Conservation (phyloP, 2,113 vertebrate species). For the Laticauda laticaudata region DNA sequence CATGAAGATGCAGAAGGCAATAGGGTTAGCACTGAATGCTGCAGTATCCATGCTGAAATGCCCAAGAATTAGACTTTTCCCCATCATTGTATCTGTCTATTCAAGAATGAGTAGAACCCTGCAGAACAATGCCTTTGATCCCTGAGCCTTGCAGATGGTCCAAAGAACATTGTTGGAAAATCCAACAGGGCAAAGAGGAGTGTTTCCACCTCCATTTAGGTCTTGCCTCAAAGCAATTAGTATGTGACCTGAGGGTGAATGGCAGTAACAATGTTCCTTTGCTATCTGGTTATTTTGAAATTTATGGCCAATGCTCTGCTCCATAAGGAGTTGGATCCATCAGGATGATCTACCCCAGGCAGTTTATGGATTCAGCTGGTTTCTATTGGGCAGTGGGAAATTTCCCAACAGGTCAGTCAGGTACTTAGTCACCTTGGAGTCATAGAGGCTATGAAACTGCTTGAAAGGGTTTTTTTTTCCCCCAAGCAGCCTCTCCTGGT, state of each 20-base stretch:
- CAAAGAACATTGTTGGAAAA: not conserved
- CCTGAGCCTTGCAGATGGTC: not conserved
- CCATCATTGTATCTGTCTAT: not conserved
- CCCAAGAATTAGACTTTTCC: not conserved
- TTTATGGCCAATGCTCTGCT: not conserved
- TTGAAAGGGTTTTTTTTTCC: not conserved
- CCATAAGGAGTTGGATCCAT: not conserved
- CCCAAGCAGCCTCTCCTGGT: not conserved
- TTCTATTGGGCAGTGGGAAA: not conserved
- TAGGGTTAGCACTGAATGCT: not conserved
- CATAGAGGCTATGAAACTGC: not conserved
- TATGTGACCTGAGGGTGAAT: not conserved
- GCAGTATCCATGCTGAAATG: not conserved
- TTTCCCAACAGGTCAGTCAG: not conserved
- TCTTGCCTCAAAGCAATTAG: not conserved
- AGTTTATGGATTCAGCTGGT: not conserved
- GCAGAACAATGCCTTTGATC: not conserved
- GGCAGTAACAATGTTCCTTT: not conserved
- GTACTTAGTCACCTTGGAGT: not conserved
- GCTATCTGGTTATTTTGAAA: not conserved
- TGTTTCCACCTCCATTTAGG: not conserved
- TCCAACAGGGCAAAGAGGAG: not conserved
- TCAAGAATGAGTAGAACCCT: not conserved
- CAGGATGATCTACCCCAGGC: not conserved
- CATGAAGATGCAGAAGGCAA: not conserved